Base-by-base conservation (phyloP, 2,888 invertebrate genomes). In the Spodoptera picta region DNA sequence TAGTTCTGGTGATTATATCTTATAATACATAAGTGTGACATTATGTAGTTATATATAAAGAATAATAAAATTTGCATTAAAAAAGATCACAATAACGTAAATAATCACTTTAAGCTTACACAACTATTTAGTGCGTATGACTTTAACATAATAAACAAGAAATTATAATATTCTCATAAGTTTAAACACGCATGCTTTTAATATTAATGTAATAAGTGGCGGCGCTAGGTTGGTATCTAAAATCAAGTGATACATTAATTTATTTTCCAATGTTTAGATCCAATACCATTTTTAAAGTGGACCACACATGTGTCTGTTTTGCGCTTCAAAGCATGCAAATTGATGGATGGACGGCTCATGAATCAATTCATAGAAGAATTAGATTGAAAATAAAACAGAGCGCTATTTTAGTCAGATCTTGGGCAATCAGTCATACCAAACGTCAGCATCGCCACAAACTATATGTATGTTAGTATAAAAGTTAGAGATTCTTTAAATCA, bases 141-240 rank as follows among this genome's bases (percentile, higher is more conserved):
- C 47, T 24, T 36, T 36, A 27, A 44, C 47, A 36, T 47, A 51
- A 47, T 7, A 36, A 44, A 66, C 23, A 45, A 44, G 45, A 19
- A 12, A 14, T 52, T 6, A 41, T 14, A 48, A 43, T 9, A 43
- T 46, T 49, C 43, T 68, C 60, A 48, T 60, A 60, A 67, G 60
- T 55, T 50, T 48, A 44, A 66, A 69, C 62, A 67, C 69, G 55
- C 69, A 56, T 69, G 52, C 50, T 49, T 19, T 36, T 36, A 36
- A n/a, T 19, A 31, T 46, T 46, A 27, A 53, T 50, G 36, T 12
- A 42, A 27, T 4, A 27, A 49, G 51, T 61, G 55, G 51, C 55
- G 62, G n/a, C 54, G 44, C 41, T 27, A 44, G 27, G 19, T n/a
- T 4, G 31, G 10, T 49, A 41, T 45, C 41, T 43, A n/a, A 41